These are phyloP conservation scores for Lobophora halterata DNA, from an alignment of 2,888 invertebrate genomes.

Conservation along the genomic window DNA sequence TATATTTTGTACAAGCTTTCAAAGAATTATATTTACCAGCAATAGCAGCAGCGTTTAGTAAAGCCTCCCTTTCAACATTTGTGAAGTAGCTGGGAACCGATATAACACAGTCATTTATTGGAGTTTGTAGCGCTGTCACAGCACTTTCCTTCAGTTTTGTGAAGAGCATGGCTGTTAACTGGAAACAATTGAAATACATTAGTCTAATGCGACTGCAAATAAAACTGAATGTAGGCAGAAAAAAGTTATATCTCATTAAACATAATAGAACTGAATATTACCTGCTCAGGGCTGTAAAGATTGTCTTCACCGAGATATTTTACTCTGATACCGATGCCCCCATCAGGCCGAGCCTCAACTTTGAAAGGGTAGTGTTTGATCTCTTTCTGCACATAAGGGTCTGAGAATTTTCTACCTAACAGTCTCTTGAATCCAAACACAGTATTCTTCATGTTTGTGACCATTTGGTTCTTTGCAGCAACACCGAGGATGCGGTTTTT, in stretches of 20 bases:
- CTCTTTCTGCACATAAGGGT: constrained; percentile 93
- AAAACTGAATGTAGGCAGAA: too few species aligned
- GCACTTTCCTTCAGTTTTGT: constrained; percentile 97
- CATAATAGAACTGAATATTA: too few species aligned
- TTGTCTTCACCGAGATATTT: constrained; percentile 93
- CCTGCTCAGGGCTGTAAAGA: constrained; percentile 94
- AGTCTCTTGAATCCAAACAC: constrained; percentile 96
- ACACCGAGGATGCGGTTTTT: constrained; percentile 97
- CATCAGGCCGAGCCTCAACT: constrained; percentile 87
- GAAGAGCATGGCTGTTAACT: constrained; percentile 96
- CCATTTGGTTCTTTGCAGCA: constrained; percentile 97
- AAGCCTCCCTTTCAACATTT: constrained; percentile 94
- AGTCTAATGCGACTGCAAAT: too few species aligned
- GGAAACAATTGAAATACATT: constrained; percentile 23
- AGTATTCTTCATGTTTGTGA: constrained; percentile 98
- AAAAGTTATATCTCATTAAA: too few species aligned
- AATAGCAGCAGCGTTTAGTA: constrained; percentile 95
- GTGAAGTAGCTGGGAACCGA: constrained; percentile 97
- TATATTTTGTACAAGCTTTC: too few species aligned
- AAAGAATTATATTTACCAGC: constrained; percentile 82
- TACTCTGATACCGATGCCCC: constrained; percentile 93
- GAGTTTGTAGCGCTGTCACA: constrained; percentile 91
- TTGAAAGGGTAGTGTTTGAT: constrained; percentile 89
- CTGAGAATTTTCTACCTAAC: constrained; percentile 93
- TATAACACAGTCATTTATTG: constrained; percentile 96